Base-by-base conservation (phyloP, 2,113 vertebrate species). In the Trogon surrucura region DNA sequence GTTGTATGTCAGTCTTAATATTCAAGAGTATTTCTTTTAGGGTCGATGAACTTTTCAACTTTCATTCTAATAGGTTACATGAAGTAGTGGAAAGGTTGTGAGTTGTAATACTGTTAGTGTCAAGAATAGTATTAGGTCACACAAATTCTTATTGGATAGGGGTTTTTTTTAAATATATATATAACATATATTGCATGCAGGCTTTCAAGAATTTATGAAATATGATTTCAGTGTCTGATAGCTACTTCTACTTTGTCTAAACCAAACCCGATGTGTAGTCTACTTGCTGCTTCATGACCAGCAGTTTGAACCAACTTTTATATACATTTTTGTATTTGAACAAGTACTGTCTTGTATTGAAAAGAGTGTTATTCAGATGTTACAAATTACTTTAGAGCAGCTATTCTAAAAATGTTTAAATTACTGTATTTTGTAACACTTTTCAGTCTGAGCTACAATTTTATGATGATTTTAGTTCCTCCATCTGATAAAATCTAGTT, bases 91-190 rank as follows among this genome's bases (percentile, higher is more conserved):
- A 30, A 73, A 44, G 25, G 14, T 20, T 72, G 16, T 45, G 23
- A 30, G 4, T 38, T 13, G 17, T 71, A 60, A 27, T 71, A 44
- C 20, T 71, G 11, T 32, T 72, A 61, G 30, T 25, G 19, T 12
- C 84, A 61, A 50, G 25, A 38, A 61, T 23, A 60, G 1, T 85
- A 20, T 5, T 57, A 9, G 6, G 12, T 79, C 11, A 30, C n/a
- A 50, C 36, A 16, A 67, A 62, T 34, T 15, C 57, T 45, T 38
- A 22, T 27, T 61, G 5, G 30, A 11, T 65, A 64, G 6, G 0
- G 1, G 69, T 72, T 72, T 36, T 36, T 36, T 70, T 9, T 0
- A 27, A 80, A 69, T 32, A n/a, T 6, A 13, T 0, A 0, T 77
- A 23, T 73, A 73, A 21, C 10, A 25, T 45, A 7, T 56, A 48